A percentile compares a stretch with the other conserved stretches of the same genome.
phyloP scores from a whole-genome alignment of 1,140 invertebrate species.

The Octopus bimaculoides region DNA sequence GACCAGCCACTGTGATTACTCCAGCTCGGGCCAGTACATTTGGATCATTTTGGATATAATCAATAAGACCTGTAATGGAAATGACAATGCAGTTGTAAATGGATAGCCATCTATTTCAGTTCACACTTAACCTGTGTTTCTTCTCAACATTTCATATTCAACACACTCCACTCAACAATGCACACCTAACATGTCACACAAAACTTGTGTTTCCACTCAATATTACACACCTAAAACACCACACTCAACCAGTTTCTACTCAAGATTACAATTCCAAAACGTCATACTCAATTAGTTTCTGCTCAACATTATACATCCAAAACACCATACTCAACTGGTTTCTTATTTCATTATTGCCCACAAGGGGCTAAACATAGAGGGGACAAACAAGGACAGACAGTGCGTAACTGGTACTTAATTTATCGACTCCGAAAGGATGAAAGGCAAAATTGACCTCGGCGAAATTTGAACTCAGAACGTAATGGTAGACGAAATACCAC shows the following conservation, averaged over 20 bases:
- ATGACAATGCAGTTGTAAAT: background rate
- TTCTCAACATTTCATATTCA: background rate
- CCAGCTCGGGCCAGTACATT: conserved; percentile 41
- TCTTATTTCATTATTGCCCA: background rate
- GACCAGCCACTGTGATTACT: conserved; percentile 47
- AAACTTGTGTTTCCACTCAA: background rate
- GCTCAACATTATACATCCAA: background rate
- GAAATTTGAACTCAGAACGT: too few species aligned
- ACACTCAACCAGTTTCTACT: background rate
- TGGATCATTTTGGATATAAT: conserved; percentile 45
- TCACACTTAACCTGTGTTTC: background rate
- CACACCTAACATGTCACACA: background rate
- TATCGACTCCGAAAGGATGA: too few species aligned
- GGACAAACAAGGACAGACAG: too few species aligned
- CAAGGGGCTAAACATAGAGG: too few species aligned
- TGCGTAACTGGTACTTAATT: too few species aligned
- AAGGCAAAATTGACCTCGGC: too few species aligned
- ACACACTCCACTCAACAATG: background rate
- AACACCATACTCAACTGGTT: background rate
- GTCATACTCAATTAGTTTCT: too few species aligned
- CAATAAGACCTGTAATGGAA: conserved; percentile 31
- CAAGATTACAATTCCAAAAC: background rate
- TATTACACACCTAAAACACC: too few species aligned
- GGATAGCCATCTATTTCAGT: background rate
- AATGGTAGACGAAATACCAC: too few species aligned